Evolutionary conservation across 2,888 invertebrate genomes (phyloP).

Genomic region (Ectemnius cavifrons): DNA sequence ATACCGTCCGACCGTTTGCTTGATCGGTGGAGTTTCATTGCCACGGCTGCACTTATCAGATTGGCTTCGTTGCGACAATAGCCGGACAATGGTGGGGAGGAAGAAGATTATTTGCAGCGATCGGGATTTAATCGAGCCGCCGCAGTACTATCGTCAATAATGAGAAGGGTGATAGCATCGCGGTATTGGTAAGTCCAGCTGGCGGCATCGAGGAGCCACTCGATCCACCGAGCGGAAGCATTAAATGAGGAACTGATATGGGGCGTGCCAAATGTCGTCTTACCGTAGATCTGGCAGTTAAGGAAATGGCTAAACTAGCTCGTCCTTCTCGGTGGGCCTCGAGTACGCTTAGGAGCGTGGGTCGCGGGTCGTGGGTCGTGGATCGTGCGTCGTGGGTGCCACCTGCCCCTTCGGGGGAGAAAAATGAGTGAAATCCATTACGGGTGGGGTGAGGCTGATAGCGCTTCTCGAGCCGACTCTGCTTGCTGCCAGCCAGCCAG

Average conservation of each 20-base stretch:
- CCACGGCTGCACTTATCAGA: conserved; percentile 34
- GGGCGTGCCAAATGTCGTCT: conserved; percentile 3
- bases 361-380: conserved; percentile 55
- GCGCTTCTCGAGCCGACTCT: conserved; percentile 5
- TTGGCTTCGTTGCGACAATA: conserved; percentile 17
- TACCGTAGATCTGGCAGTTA: conserved; percentile 10
- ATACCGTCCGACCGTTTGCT: conserved; percentile 7
- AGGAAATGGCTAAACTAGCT: conserved; percentile 51
- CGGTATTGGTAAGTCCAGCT: background rate
- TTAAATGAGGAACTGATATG: background rate
- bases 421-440: conserved; percentile 78
- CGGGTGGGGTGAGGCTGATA: conserved; percentile 60
- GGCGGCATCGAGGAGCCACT: background rate
- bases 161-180: background rate
- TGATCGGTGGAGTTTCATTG: conserved; percentile 17
- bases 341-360: conserved; percentile 59
- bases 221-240: no score
- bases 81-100: background rate
- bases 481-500: no score
- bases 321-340: conserved; percentile 41
- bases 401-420: conserved; percentile 70
- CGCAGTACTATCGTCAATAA: background rate
- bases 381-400: no score
- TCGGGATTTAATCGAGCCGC: no score
- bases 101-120: no score